These are phyloP conservation scores for Leptocoma aspasia DNA, from an alignment of 2,113 vertebrate genomes.

Conservation along the genomic window DNA sequence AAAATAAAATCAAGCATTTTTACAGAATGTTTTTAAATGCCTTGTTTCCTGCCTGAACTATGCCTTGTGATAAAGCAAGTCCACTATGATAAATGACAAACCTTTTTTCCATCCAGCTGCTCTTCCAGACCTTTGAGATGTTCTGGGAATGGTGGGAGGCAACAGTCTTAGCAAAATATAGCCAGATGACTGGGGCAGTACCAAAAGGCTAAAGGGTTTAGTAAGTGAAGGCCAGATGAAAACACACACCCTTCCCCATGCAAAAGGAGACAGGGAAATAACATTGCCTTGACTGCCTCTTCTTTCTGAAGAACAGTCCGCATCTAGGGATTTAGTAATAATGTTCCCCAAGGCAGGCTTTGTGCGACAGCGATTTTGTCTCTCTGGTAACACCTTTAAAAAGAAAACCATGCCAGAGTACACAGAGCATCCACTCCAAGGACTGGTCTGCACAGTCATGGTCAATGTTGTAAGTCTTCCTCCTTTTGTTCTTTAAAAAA, in stretches of 20 bases:
- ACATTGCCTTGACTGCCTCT: neutral
- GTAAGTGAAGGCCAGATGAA: neutral
- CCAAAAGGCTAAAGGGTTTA: neutral
- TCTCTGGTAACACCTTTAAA: neutral
- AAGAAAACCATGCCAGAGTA: neutral
- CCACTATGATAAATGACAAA: neutral
- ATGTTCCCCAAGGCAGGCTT: neutral
- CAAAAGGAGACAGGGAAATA: neutral
- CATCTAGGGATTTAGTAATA: neutral
- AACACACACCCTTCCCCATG: fast-evolving
- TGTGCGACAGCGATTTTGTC: neutral
- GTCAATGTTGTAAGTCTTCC: neutral
- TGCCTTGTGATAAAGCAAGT: neutral
- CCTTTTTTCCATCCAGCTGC: neutral
- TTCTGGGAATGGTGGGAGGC: neutral
- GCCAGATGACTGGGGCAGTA: neutral
- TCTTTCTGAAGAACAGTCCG: neutral
- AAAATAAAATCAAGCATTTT: neutral
- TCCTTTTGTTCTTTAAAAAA: neutral
- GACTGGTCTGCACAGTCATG: neutral
- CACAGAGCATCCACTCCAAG: neutral
- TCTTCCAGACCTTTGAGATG: neutral
- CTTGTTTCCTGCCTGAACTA: neutral
- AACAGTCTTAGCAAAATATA: neutral
- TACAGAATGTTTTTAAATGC: neutral